Evolutionary conservation across 2,113 vertebrate species (phyloP).

Genomic region (Hystrix cristata): DNA sequence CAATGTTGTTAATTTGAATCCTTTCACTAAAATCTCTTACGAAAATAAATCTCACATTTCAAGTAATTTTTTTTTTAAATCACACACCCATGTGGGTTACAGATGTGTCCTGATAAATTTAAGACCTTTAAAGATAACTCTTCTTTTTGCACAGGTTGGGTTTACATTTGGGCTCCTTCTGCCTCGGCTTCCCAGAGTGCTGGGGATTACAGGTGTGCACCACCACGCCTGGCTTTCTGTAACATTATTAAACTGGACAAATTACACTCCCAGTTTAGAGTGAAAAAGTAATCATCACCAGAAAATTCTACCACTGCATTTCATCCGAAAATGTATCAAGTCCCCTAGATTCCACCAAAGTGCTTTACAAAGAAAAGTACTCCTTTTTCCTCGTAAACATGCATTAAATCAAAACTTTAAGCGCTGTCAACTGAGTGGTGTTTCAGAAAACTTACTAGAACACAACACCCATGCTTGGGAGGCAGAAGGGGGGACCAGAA

Average conservation of each 20-base stretch:
- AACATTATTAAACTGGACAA: not conserved
- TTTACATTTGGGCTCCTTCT: not conserved
- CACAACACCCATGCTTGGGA: fast-evolving
- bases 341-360: not conserved
- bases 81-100: not conserved
- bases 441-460: constrained; percentile 45
- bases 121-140: not conserved
- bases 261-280: not conserved
- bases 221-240: not conserved
- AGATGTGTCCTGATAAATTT: not conserved
- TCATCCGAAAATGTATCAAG: not conserved
- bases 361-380: not conserved
- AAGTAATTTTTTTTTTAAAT: not conserved
- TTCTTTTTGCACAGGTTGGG: not conserved
- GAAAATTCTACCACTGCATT: not conserved
- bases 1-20: not conserved
- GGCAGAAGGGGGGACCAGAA: too few relatives aligned
- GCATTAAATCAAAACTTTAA: constrained; percentile 63
- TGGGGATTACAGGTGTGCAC: not conserved
- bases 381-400: constrained; percentile 51
- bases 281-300: not conserved
- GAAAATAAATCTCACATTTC: not conserved
- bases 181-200: not conserved
- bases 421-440: not conserved
- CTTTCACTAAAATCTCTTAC: not conserved